Base-by-base conservation (phyloP, 2,888 invertebrate genomes). In the Troilus luridus region DNA sequence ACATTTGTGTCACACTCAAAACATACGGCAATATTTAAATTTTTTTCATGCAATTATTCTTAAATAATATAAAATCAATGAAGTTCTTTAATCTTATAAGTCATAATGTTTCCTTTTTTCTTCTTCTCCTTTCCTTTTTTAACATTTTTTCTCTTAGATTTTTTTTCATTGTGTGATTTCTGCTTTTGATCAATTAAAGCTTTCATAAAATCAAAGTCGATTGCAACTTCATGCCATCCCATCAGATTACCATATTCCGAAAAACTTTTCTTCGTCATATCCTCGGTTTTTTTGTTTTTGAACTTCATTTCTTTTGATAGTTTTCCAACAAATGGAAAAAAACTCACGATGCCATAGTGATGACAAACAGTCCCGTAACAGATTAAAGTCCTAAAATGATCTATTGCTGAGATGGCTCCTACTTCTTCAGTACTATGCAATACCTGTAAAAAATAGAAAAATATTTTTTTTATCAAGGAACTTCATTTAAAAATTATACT, bases 151-250 rank as follows among this genome's bases (percentile, higher is more conserved):
- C 9, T 8, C 17, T 41, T 7, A 17, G 27, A 9, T 41, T 17
- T 1, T 77, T 7, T 7, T 9, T 77, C 8, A 27, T 41, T 6
- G 0, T 8, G 9, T n/a, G 1, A 11, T 24, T 54, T 3, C 85
- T 58, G 0, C 0, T n/a, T n/a, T 56, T 12, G 10, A 54, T 85
- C 85, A 1, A 21, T 21, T 12, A 85, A 54, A 6, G 56, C 85
- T 21, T 85, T 56, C 56, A 85, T 54, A n/a, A 85, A 85, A 58
- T 85, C 85, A 7, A 85, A 21, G n/a, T 58, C 56, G 56, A 85
- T n/a, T 6, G 85, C 85, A 58, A 85, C 85, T 58, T 85, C 56
- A 85, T 85, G 85, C 85, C 85, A 85, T 58, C 85, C 85, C 85
- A 85, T 85, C n/a, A 56, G 85, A n/a, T 85, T 85, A 1, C 85